Percentiles rank a stretch among this genome's conserved stretches.
Evolutionary conservation across 2,797 vertebrate species (phyloP).

Genomic region (Lophius americanus): DNA sequence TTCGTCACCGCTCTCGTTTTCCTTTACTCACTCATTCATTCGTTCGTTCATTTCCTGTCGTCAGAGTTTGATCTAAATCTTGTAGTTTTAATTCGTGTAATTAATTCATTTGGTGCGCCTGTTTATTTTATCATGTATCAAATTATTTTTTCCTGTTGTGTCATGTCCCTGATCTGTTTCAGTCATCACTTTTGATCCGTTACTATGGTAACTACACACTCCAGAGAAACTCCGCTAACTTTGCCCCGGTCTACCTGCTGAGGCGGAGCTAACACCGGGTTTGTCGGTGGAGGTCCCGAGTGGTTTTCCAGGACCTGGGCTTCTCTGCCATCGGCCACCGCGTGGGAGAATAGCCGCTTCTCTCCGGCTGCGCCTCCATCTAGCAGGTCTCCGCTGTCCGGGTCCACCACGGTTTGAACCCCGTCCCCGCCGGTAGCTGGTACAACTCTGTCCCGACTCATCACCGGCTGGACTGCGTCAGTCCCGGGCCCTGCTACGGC

Average conservation of each 20-base stretch:
- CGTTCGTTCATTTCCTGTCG: too few species aligned
- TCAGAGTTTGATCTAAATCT: too few species aligned
- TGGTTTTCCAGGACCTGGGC: constrained; percentile 77
- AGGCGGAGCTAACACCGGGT: constrained; percentile 57
- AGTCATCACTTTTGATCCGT: background rate
- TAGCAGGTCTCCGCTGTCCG: constrained; percentile 83
- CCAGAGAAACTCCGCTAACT: background rate
- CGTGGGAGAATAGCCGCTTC: constrained; percentile 80
- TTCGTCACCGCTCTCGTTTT: too few species aligned
- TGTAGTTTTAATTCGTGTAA: too few species aligned
- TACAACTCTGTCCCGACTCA: constrained; percentile 86
- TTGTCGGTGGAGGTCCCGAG: constrained; percentile 85
- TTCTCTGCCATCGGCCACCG: constrained; percentile 71
- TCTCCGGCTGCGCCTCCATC: constrained; percentile 72
- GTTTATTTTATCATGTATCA: too few species aligned
- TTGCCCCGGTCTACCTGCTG: constrained; percentile 65
- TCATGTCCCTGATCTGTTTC: background rate
- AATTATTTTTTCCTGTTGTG: background rate
- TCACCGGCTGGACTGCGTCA: constrained; percentile 70
- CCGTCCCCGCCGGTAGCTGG: constrained; percentile 67
- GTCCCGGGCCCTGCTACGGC: constrained; percentile 71
- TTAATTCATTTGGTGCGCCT: too few species aligned
- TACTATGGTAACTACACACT: background rate
- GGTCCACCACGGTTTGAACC: constrained; percentile 75
- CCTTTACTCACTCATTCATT: too few species aligned